phyloP scores from a whole-genome alignment of 2,797 vertebrate species.

The Rhinella marina region DNA sequence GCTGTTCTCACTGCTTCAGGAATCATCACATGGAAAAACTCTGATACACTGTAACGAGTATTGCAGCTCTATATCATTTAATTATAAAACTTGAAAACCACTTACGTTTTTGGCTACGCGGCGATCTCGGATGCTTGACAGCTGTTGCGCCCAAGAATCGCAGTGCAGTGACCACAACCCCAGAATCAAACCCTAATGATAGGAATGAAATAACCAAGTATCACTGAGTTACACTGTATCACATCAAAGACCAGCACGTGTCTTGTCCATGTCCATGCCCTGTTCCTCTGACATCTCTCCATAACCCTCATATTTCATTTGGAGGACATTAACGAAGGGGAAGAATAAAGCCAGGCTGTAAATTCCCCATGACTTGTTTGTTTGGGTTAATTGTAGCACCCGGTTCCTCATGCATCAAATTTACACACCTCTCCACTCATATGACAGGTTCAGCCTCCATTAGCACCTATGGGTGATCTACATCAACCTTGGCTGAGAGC shows the following conservation, averaged over 20 bases:
- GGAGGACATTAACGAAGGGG: constrained; percentile 45
- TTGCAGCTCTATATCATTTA: background rate
- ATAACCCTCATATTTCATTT: background rate
- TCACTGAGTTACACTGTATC: background rate
- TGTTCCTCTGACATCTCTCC: background rate
- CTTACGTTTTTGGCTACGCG: too few relatives aligned
- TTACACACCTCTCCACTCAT: constrained; percentile 35
- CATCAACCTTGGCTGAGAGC: constrained; percentile 14
- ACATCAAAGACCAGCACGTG: background rate
- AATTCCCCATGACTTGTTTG: constrained; percentile 37
- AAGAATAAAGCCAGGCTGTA: constrained; percentile 25
- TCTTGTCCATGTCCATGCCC: background rate
- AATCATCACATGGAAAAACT: background rate
- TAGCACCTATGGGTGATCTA: constrained; percentile 26
- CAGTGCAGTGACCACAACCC: too few relatives aligned
- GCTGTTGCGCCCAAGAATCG: too few relatives aligned
- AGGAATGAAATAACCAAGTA: background rate
- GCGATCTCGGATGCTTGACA: too few relatives aligned
- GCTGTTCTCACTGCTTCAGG: background rate
- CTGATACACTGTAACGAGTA: background rate
- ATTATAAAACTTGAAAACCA: background rate
- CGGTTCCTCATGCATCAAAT: constrained; percentile 34
- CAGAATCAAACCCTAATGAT: too few relatives aligned
- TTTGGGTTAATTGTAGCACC: constrained; percentile 46
- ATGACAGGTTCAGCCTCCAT: constrained; percentile 41